Percentiles rank a stretch among this genome's conserved stretches.
Evolutionary conservation across 2,888 invertebrate genomes (phyloP).

Genomic region (Chamaedrilus cognettii): DNA sequence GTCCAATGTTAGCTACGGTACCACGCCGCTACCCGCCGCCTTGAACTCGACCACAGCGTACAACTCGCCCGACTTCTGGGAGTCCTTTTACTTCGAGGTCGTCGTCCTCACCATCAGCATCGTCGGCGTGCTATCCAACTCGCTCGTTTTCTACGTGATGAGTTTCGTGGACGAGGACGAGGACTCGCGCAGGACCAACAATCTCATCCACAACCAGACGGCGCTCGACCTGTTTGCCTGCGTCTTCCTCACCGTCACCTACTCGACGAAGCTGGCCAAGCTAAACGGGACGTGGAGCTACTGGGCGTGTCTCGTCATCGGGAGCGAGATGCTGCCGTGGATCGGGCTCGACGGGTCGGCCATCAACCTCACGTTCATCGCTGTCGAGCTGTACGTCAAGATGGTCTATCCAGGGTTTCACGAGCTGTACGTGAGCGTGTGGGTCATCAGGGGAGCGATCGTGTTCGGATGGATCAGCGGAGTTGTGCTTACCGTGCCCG

Average conservation of each 20-base stretch:
- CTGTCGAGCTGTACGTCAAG: constrained; percentile 17
- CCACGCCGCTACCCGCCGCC: no score
- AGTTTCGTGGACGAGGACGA: background rate
- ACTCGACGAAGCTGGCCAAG: constrained; percentile 4
- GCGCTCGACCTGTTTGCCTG: constrained; percentile 12
- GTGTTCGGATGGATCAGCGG: constrained; percentile 14
- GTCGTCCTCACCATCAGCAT: background rate
- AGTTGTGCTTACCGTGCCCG: constrained; percentile 2
- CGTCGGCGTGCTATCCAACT: constrained; percentile 4
- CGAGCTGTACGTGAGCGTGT: background rate
- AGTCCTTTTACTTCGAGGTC: constrained; percentile 13
- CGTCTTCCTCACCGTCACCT: constrained; percentile 5
- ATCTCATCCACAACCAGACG: constrained; percentile 13
- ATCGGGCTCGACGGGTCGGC: constrained; percentile 17
- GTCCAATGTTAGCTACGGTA: no score
- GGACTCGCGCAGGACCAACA: background rate
- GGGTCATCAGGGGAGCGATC: constrained; percentile 17
- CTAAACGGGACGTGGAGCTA: background rate
- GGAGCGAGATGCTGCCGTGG: constrained; percentile 18
- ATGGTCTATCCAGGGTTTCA: constrained; percentile 8
- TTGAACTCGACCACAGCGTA: no score
- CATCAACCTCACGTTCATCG: constrained; percentile 2
- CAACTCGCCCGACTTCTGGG: no score
- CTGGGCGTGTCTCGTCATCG: constrained; percentile 8
- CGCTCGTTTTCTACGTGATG: background rate